Conservation (phyloP, 2,888 invertebrate genomes). For the Drosophila anomalata region DNA sequence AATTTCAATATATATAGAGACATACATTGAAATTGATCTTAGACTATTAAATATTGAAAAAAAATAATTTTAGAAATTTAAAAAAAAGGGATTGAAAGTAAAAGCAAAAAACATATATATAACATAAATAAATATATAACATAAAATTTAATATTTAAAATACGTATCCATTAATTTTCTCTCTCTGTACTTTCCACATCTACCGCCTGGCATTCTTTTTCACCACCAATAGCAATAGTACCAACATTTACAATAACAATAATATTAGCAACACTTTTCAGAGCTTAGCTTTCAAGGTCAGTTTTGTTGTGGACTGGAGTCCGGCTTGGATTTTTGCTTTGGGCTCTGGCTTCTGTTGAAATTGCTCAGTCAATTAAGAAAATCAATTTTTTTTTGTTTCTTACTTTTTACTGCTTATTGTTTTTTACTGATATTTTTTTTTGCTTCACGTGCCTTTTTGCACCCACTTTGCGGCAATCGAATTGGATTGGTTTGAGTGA, state of each 20-base stretch:
- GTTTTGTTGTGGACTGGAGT: conserved; percentile 50
- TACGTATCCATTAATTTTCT: conserved; percentile 3
- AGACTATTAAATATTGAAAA: too few relatives aligned
- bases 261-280: conserved; percentile 56
- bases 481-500: conserved; percentile 1
- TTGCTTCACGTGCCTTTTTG: conserved; percentile 43
- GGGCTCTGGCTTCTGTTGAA: conserved; percentile 59
- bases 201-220: conserved; percentile 37
- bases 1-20: too few relatives aligned
- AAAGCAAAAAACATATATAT: too few relatives aligned
- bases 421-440: conserved; percentile 12
- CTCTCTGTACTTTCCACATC: conserved; percentile 32
- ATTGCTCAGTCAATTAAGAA: conserved; percentile 72
- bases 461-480: conserved; percentile 60
- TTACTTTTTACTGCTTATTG: conserved; percentile 26
- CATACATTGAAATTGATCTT: too few relatives aligned
- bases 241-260: conserved; percentile 47
- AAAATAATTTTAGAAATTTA: too few relatives aligned
- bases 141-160: too few relatives aligned
- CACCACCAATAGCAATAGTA: conserved; percentile 12
- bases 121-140: too few relatives aligned
- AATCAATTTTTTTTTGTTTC: conserved; percentile 63
- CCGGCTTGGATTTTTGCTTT: conserved; percentile 29
- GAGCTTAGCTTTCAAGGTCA: conserved; percentile 64
- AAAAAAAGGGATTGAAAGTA: too few relatives aligned